Base-by-base conservation (phyloP, 1,140 invertebrate species). In the Leptopilina clavipes region DNA sequence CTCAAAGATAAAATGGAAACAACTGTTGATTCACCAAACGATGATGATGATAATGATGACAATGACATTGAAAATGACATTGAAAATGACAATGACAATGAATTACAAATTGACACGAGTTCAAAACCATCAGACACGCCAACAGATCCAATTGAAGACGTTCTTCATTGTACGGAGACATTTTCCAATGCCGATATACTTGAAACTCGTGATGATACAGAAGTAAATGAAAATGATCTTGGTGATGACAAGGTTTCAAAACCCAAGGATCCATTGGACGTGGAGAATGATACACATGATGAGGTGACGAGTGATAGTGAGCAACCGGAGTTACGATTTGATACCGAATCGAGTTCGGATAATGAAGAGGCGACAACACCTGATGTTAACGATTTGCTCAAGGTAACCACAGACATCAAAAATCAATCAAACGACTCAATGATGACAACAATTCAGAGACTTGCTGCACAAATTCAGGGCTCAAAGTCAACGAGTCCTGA, bases 1-100 rank as follows among this genome's bases (percentile, higher is more conserved):
- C 43, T 90, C 3, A 88, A 88, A 44, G 85, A 89, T 56, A 89
- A 87, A 74, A 90, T 90, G 86, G 86, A 86, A 7, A 84, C 84
- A 1, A 83, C 84, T 54, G 14, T 71, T 0, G 56, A 72, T 1
- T 9, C 73, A 22, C 73, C 73, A 43, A 19, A 7, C 9, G 40
- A 52, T 7, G 75, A 79, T 31, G 12, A 11, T 7, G 73, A 77
- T 9, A 72, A 8, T 48, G 14, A 22, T 0, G 3, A 10, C 48
- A 17, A n/a, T 52, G 25, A 31, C n/a, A n/a, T n/a, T n/a, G n/a
- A n/a, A n/a, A n/a, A n/a, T n/a, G n/a, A n/a, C n/a, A n/a, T n/a
- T n/a, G n/a, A n/a, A n/a, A n/a, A n/a, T n/a, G 6, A 31, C 25
- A 31, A 31, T 1, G 6, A 31, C 25, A 1, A 6, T 31, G 25